A percentile compares a stretch with the other conserved stretches of the same genome.
Conservation (phyloP, 2,888 invertebrate genomes). For the Leucoma salicis region DNA sequence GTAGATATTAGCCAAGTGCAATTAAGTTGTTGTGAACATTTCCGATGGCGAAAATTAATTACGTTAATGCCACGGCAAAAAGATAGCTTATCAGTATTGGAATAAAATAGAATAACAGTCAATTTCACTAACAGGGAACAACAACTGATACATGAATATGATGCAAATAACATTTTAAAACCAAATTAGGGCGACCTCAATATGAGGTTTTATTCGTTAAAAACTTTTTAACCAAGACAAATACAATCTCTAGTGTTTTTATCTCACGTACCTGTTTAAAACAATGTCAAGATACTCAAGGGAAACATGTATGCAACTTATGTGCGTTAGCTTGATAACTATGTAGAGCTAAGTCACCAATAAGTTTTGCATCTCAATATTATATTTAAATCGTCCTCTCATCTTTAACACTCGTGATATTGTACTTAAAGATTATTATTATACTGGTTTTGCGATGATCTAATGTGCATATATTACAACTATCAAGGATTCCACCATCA, state of each 20-base stretch:
- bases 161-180: not conserved
- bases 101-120: not conserved
- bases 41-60: not conserved
- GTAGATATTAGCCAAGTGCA: not conserved
- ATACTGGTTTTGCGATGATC: slow-evolving; percentile 70
- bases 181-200: not conserved
- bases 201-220: not conserved
- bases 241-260: slow-evolving; percentile 2
- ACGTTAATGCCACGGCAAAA: not conserved
- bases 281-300: slow-evolving; percentile 7
- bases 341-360: not conserved
- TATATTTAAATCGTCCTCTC: slow-evolving; percentile 21
- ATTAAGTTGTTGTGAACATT: not conserved
- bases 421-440: slow-evolving; percentile 51
- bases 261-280: slow-evolving; percentile 5
- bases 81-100: not conserved
- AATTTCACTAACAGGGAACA: not conserved
- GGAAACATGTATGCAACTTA: slow-evolving; percentile 4
- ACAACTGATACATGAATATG: not conserved
- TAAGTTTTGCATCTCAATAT: slow-evolving; percentile 5
- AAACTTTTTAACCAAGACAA: not conserved
- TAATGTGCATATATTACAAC: slow-evolving; percentile 65
- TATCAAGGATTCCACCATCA: slow-evolving; percentile 45
- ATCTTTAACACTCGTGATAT: slow-evolving; percentile 29
- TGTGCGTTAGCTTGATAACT: slow-evolving; percentile 3